Percentiles rank a stretch among this genome's conserved stretches.
Evolutionary conservation across 2,888 invertebrate genomes (phyloP).

Genomic region (Dastarcus helophoroides): DNA sequence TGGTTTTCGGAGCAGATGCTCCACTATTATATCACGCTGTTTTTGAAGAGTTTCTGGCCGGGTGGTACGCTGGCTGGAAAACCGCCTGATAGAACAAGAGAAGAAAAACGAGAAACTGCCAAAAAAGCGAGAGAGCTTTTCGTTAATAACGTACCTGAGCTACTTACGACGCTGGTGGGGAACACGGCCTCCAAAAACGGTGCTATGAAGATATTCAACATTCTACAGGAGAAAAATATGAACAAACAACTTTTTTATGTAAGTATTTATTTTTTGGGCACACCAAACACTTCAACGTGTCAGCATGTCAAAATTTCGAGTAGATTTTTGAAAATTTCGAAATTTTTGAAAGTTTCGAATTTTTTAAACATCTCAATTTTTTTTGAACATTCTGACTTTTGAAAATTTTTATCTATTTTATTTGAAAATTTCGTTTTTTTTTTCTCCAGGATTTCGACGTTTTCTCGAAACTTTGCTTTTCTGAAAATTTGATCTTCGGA

Average conservation of each 20-base stretch:
- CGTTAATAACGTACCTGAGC: constrained; percentile 63
- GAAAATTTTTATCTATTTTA: background rate
- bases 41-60: constrained; percentile 84
- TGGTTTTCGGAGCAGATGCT: constrained; percentile 84
- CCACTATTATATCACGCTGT: constrained; percentile 71
- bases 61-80: constrained; percentile 62
- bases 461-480: no score
- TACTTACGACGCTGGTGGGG: constrained; percentile 74
- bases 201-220: constrained; percentile 74
- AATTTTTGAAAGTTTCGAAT: background rate
- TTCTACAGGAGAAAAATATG: constrained; percentile 70
- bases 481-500: no score
- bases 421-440: constrained; percentile 5
- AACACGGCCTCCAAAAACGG: constrained; percentile 75
- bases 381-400: no score
- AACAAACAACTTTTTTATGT: constrained; percentile 89
- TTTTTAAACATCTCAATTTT: no score
- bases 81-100: constrained; percentile 42
- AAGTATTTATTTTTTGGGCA: constrained; percentile 36
- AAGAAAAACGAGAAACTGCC: constrained; percentile 57
- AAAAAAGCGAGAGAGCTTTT: constrained; percentile 58
- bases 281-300: background rate
- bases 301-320: background rate
- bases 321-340: background rate
- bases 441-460: background rate